Percentiles rank a stretch among this genome's conserved stretches.
Evolutionary conservation across 2,797 vertebrate species (phyloP).

Genomic region (Cephalopachus bancanus): DNA sequence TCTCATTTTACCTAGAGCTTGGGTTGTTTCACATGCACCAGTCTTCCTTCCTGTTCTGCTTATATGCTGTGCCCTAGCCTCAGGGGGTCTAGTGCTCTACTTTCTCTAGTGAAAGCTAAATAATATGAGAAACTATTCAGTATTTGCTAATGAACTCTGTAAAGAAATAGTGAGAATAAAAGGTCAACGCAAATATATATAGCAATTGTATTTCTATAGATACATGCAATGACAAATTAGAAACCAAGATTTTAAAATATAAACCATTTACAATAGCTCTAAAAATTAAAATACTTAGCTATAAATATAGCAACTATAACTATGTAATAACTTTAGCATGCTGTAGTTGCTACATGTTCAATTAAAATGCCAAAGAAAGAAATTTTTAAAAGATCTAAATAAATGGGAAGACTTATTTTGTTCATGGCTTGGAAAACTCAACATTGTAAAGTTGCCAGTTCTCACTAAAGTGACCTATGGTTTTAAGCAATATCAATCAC

Average conservation of each 20-base stretch:
- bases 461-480: neutral
- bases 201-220: neutral
- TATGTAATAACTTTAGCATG: neutral
- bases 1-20: neutral
- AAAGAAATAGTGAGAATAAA: slow-evolving; percentile 8
- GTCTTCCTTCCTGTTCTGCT: neutral
- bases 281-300: slow-evolving; percentile 33
- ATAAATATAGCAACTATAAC: neutral
- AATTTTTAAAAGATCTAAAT: neutral
- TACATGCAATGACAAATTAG: neutral
- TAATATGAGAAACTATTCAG: slow-evolving; percentile 22
- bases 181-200: neutral
- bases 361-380: slow-evolving; percentile 2
- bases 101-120: neutral
- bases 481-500: neutral
- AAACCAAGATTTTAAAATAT: slow-evolving; percentile 8
- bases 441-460: neutral
- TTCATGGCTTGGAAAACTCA: neutral
- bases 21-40: neutral
- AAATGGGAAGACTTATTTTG: neutral
- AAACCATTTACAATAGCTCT: neutral
- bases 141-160: neutral
- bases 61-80: neutral
- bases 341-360: neutral
- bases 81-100: neutral